Conservation (phyloP, 2,113 vertebrate species). For the Grallaria varia region DNA sequence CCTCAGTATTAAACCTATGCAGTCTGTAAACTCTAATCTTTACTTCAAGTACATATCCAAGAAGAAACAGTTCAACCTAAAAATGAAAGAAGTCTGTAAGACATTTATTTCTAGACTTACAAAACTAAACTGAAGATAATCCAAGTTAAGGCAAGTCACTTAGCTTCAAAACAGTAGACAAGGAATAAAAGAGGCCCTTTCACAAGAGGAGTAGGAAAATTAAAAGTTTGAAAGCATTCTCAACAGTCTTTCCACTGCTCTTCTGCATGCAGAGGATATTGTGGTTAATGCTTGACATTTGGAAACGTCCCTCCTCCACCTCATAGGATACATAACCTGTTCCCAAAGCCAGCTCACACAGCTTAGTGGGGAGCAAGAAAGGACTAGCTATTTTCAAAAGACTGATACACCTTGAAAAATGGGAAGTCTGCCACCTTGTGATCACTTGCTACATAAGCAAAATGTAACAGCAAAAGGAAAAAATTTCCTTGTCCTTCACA, state of each 20-base stretch:
- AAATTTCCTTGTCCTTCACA: background rate
- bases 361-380: background rate
- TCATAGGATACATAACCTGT: background rate
- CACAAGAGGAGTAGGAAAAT: background rate
- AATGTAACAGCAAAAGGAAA: background rate
- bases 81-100: conserved; percentile 21
- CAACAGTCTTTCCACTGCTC: background rate
- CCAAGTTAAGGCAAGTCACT: background rate
- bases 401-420: background rate
- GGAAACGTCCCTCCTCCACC: background rate
- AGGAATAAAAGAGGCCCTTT: background rate
- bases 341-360: background rate
- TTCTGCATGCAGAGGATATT: background rate
- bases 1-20: conserved; percentile 74
- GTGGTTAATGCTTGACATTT: background rate
- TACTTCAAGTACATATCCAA: conserved; percentile 77
- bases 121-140: background rate
- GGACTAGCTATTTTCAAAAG: background rate
- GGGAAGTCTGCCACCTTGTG: conserved; percentile 43
- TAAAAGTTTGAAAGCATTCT: background rate
- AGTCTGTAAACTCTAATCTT: conserved; percentile 79
- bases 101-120: background rate
- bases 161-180: background rate
- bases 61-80: conserved; percentile 79
- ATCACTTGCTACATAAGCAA: background rate